Conservation (phyloP, 2,797 vertebrate species). For the Mus minutoides region DNA sequence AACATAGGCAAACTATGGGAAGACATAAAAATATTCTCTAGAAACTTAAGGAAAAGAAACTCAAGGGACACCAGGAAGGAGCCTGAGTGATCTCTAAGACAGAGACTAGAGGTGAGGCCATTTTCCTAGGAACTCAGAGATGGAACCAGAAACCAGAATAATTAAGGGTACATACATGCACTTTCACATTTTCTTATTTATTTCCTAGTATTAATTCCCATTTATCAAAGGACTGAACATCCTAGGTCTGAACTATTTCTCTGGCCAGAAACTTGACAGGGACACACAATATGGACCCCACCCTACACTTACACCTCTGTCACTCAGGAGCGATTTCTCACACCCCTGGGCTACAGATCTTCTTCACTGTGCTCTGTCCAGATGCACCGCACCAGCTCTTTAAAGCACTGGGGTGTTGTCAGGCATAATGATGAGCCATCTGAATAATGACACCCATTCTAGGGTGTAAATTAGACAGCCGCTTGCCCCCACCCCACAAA, state of each 20-base stretch:
- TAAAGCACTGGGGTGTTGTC: constrained; percentile 25
- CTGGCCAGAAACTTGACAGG: neutral
- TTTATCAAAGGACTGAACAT: constrained; percentile 40
- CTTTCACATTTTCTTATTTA: neutral
- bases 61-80: neutral
- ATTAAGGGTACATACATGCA: neutral
- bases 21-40: neutral
- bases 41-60: neutral
- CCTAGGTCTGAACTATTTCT: constrained; percentile 35
- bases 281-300: neutral
- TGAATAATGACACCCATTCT: constrained; percentile 44
- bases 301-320: fast-evolving
- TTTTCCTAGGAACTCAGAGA: neutral
- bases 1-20: neutral
- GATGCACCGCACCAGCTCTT: neutral
- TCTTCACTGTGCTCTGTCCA: neutral
- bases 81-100: fast-evolving
- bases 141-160: neutral
- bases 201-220: neutral
- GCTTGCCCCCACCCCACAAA: neutral
- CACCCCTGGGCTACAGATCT: neutral
- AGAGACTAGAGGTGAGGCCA: neutral
- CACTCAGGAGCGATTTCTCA: neutral
- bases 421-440: neutral
- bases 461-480: constrained; percentile 62